These are phyloP conservation scores for Mastacembelus armatus DNA, from an alignment of 2,797 vertebrate genomes.

Conservation along the genomic window DNA sequence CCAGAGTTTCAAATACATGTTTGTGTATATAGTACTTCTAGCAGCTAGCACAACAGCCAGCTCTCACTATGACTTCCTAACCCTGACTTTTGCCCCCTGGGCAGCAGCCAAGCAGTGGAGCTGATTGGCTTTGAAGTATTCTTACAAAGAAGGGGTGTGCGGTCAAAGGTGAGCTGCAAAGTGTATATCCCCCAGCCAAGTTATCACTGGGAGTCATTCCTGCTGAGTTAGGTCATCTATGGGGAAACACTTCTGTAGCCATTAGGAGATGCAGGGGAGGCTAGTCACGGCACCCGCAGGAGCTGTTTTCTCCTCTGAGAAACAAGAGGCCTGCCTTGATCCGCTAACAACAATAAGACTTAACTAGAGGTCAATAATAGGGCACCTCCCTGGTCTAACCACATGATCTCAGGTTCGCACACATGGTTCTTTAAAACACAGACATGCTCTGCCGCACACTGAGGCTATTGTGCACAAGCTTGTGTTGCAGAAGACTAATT, in stretches of 20 bases:
- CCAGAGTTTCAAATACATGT: slow-evolving; percentile 22
- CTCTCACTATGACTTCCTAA: slow-evolving; percentile 53
- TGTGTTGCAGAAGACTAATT: slow-evolving; percentile 6
- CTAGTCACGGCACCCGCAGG: slow-evolving; percentile 52
- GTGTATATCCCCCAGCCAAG: slow-evolving; percentile 69
- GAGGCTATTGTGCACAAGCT: background rate
- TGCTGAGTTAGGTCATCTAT: slow-evolving; percentile 70
- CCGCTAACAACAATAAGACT: slow-evolving; percentile 49
- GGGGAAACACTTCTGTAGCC: slow-evolving; percentile 46
- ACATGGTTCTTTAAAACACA: slow-evolving; percentile 36
- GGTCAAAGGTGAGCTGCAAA: slow-evolving; percentile 77
- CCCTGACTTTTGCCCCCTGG: slow-evolving; percentile 67
- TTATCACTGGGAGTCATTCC: slow-evolving; percentile 68
- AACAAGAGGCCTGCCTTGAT: slow-evolving; percentile 35
- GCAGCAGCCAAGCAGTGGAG: slow-evolving; percentile 62
- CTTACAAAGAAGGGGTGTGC: slow-evolving; percentile 44
- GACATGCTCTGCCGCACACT: slow-evolving; percentile 1
- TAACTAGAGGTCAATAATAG: slow-evolving; percentile 59
- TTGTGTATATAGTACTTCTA: slow-evolving; percentile 51
- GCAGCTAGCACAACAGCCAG: slow-evolving; percentile 54
- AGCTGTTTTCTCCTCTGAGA: slow-evolving; percentile 56
- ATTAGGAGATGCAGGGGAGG: slow-evolving; percentile 49
- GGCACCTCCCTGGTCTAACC: slow-evolving; percentile 32
- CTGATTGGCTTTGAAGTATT: slow-evolving; percentile 81
- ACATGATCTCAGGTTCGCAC: slow-evolving; percentile 44